Conservation (phyloP, 1,140 invertebrate genomes). For the Drosophila kohkoa region DNA sequence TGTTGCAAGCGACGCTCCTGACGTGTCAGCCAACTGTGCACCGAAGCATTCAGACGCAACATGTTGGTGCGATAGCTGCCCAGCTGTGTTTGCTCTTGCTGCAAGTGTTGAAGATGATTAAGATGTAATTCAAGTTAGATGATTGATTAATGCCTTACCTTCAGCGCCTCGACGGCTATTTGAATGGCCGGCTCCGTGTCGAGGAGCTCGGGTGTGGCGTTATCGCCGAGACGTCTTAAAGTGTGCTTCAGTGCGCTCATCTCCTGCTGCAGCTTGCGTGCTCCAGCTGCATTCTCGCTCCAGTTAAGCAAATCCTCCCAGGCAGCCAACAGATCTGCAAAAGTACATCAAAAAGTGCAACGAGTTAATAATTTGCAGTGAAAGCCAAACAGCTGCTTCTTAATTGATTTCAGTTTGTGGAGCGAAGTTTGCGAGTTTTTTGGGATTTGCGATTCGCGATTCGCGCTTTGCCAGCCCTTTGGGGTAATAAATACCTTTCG, state of each 20-base stretch:
- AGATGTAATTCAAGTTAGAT: no score
- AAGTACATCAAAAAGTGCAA: slow-evolving; percentile 52
- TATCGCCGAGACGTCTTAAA: slow-evolving; percentile 71
- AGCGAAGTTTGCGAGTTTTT: not conserved
- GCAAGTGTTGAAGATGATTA: slow-evolving; percentile 60
- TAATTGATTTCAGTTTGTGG: slow-evolving; percentile 46
- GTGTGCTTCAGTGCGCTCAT: slow-evolving; percentile 76
- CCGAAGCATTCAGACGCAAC: slow-evolving; percentile 90
- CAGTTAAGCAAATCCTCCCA: slow-evolving; percentile 83
- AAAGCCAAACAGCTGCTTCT: slow-evolving; percentile 44
- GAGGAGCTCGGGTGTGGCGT: slow-evolving; percentile 67
- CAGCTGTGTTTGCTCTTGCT: slow-evolving; percentile 89
- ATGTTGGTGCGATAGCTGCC: slow-evolving; percentile 90
- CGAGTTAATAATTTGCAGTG: slow-evolving; percentile 54
- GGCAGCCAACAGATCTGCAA: slow-evolving; percentile 78
- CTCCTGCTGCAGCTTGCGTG: slow-evolving; percentile 81
- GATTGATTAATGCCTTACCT: slow-evolving; percentile 54
- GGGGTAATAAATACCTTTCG: slow-evolving; percentile 60
- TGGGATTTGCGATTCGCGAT: slow-evolving; percentile 26
- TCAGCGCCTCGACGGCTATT: slow-evolving; percentile 76
- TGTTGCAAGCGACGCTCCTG: slow-evolving; percentile 85
- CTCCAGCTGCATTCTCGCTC: slow-evolving; percentile 84
- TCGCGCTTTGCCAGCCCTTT: slow-evolving; percentile 48
- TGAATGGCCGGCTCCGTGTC: slow-evolving; percentile 84
- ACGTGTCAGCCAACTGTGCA: slow-evolving; percentile 89